A percentile compares a stretch with the other conserved stretches of the same genome.
phyloP scores from a whole-genome alignment of 2,113 vertebrate species.

The Tragulus kanchil region DNA sequence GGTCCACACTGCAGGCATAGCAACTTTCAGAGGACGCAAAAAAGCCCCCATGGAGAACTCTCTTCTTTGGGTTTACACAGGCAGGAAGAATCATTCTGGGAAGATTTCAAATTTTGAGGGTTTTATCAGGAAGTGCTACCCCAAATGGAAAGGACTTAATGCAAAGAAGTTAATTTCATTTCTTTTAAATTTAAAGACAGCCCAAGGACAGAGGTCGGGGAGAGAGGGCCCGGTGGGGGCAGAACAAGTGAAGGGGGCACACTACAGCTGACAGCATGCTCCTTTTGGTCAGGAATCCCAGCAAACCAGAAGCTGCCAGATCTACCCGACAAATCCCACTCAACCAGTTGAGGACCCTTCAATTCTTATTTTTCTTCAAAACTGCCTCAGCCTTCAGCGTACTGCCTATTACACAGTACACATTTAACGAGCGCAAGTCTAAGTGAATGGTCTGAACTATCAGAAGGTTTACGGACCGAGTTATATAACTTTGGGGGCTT shows the following conservation, averaged over 20 bases:
- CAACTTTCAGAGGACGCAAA: background rate
- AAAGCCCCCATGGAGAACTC: background rate
- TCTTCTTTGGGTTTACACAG: background rate
- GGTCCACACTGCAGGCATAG: background rate
- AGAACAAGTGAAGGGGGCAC: background rate
- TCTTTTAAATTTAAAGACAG: constrained; percentile 22
- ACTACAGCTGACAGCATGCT: background rate
- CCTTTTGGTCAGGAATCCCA: background rate
- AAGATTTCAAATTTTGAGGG: background rate
- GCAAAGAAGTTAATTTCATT: constrained; percentile 25
- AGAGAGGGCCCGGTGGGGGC: background rate
- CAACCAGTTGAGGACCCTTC: background rate
- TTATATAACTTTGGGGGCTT: background rate
- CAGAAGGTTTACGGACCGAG: background rate
- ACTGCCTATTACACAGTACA: background rate
- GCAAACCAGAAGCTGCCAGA: background rate
- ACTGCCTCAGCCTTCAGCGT: background rate
- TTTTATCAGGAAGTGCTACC: constrained; percentile 13
- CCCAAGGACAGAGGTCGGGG: background rate
- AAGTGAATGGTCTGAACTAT: background rate
- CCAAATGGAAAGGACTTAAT: background rate
- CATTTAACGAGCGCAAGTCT: background rate
- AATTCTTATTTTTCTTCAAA: background rate
- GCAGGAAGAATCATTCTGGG: background rate
- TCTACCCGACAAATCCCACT: background rate